Conservation (phyloP, 2,888 invertebrate species). For the Microctonus aethiopoides region DNA sequence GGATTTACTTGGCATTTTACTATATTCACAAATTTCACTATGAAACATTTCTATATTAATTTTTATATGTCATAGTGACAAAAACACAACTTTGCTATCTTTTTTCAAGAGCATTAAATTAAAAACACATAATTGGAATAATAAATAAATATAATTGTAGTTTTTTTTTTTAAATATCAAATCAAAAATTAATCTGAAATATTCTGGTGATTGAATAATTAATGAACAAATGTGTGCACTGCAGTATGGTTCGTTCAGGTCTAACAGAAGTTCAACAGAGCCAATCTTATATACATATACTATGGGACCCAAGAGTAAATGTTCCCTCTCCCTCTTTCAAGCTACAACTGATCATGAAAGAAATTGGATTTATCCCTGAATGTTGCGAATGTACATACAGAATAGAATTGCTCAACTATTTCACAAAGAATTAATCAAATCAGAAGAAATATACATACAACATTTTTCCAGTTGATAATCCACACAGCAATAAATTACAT, state of each 20-base stretch:
- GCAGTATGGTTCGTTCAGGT: slow-evolving; percentile 50
- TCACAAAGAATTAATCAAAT: background rate
- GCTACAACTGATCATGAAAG: background rate
- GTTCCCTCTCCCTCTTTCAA: slow-evolving; percentile 33
- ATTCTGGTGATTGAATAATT: background rate
- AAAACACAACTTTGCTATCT: background rate
- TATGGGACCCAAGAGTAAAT: slow-evolving; percentile 41
- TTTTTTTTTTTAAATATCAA: background rate
- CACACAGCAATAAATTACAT: too few relatives aligned
- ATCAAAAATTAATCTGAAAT: background rate
- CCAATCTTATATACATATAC: slow-evolving; percentile 48
- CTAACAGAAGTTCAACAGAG: slow-evolving; percentile 49
- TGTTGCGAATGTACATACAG: background rate
- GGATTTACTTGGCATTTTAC: slow-evolving; percentile 25
- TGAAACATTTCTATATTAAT: slow-evolving; percentile 49
- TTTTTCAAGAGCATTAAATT: slow-evolving; percentile 1
- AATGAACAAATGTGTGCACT: slow-evolving; percentile 24
- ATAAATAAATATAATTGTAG: background rate
- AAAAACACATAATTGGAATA: background rate
- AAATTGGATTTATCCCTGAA: slow-evolving; percentile 2
- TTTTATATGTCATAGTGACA: slow-evolving; percentile 7
- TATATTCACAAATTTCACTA: slow-evolving; percentile 30
- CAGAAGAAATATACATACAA: background rate
- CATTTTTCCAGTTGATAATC: too few relatives aligned
- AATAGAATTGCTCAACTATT: background rate